Evolutionary conservation across 2,888 invertebrate species (phyloP).

Genomic region (Drosophila neutralis): DNA sequence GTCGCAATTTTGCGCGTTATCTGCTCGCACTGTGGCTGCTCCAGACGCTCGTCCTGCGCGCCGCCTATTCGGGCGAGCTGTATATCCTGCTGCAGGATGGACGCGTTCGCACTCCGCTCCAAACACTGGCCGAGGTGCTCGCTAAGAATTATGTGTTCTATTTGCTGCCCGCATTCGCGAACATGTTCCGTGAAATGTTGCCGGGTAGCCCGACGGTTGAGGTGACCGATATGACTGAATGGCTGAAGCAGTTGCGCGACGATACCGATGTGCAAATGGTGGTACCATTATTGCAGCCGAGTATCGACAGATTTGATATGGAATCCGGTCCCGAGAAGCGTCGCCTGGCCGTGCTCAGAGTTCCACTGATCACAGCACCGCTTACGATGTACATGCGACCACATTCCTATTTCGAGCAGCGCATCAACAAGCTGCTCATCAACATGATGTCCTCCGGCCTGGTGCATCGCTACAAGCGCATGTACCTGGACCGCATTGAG

Average conservation of each 20-base stretch:
- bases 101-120: slow-evolving; percentile 51
- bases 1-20: slow-evolving; percentile 80
- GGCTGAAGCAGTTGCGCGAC: slow-evolving; percentile 42
- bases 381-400: slow-evolving; percentile 78
- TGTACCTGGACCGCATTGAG: slow-evolving; percentile 62
- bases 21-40: slow-evolving; percentile 78
- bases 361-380: slow-evolving; percentile 66
- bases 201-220: background rate
- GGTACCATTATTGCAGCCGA: slow-evolving; percentile 46
- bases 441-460: slow-evolving; percentile 75
- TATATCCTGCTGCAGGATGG: slow-evolving; percentile 80
- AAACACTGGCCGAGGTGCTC: slow-evolving; percentile 67
- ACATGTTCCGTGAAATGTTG: slow-evolving; percentile 39
- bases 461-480: slow-evolving; percentile 56
- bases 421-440: slow-evolving; percentile 65
- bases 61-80: slow-evolving; percentile 79
- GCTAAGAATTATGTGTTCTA: slow-evolving; percentile 59
- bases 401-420: slow-evolving; percentile 70
- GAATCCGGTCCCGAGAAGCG: slow-evolving; percentile 39
- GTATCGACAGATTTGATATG: slow-evolving; percentile 59
- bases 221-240: background rate
- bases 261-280: slow-evolving; percentile 42
- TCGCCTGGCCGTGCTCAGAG: slow-evolving; percentile 50
- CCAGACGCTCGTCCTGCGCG: slow-evolving; percentile 74
- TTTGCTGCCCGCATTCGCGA: slow-evolving; percentile 52